Evolutionary conservation across 2,113 vertebrate genomes (phyloP).

Genomic region (Sialia sialis): DNA sequence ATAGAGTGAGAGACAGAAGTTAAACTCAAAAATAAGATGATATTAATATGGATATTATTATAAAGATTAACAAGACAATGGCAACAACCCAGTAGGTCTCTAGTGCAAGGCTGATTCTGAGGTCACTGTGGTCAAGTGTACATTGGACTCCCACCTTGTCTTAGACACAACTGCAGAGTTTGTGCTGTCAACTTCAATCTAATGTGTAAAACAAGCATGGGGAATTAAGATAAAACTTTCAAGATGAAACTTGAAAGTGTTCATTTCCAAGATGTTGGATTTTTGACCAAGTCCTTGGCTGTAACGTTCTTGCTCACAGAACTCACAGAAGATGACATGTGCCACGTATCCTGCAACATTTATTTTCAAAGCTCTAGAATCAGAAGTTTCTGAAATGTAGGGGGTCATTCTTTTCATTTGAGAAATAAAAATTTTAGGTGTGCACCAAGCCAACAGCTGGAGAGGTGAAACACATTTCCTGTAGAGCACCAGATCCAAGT

Average conservation of each 20-base stretch:
- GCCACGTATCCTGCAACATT: neutral
- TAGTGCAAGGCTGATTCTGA: neutral
- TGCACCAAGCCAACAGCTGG: neutral
- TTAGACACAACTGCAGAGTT: neutral
- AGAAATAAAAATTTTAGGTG: neutral
- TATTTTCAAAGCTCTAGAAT: neutral
- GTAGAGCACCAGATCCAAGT: neutral
- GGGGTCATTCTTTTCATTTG: neutral
- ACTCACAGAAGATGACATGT: neutral
- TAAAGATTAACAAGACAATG: neutral
- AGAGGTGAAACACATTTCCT: neutral
- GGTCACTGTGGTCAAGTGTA: neutral
- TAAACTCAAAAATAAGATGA: neutral
- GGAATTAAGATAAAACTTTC: neutral
- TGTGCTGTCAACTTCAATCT: neutral
- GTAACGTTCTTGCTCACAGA: neutral
- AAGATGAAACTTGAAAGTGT: neutral
- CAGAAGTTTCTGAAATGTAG: neutral
- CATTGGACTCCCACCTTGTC: neutral
- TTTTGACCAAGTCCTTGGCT: neutral
- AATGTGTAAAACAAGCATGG: neutral
- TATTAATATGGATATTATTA: neutral
- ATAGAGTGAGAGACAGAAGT: neutral
- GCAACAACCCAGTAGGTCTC: neutral
- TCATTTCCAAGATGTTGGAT: neutral